These are phyloP conservation scores for Rhysida immarginata DNA, from an alignment of 1,140 invertebrate genomes.

Conservation along the genomic window DNA sequence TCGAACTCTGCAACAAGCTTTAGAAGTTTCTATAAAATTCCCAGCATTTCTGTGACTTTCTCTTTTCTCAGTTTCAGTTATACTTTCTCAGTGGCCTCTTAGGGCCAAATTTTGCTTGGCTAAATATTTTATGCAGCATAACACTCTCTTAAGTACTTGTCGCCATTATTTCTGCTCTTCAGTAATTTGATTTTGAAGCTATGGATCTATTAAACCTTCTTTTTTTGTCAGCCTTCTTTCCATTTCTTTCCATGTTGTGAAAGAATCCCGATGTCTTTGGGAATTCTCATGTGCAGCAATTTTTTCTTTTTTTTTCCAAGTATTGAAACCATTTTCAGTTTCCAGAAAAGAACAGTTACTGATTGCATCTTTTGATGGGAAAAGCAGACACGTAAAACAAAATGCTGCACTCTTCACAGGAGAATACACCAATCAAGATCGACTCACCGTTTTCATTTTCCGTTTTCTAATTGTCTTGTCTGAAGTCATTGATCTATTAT, in stretches of 20 bases:
- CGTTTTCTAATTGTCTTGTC: background rate
- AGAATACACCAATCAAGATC: background rate
- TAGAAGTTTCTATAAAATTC: background rate
- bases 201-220: background rate
- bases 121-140: conserved; percentile 8
- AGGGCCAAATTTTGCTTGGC: conserved; percentile 6
- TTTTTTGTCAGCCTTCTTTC: conserved; percentile 1
- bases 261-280: conserved; percentile 1
- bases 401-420: background rate
- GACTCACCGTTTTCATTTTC: background rate
- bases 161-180: background rate
- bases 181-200: background rate
- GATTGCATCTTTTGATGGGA: background rate
- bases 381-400: background rate
- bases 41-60: background rate
- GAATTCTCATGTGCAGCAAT: conserved; percentile 8
- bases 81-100: background rate
- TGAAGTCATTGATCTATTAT: too few species aligned
- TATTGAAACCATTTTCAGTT: background rate
- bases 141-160: conserved; percentile 1
- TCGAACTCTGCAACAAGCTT: conserved; percentile 5
- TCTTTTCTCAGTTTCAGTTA: background rate
- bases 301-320: conserved; percentile 12
- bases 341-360: background rate
- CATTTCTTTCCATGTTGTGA: conserved; percentile 8